phyloP scores from a whole-genome alignment of 2,888 invertebrate genomes.

The Temnothorax unifasciatus region DNA sequence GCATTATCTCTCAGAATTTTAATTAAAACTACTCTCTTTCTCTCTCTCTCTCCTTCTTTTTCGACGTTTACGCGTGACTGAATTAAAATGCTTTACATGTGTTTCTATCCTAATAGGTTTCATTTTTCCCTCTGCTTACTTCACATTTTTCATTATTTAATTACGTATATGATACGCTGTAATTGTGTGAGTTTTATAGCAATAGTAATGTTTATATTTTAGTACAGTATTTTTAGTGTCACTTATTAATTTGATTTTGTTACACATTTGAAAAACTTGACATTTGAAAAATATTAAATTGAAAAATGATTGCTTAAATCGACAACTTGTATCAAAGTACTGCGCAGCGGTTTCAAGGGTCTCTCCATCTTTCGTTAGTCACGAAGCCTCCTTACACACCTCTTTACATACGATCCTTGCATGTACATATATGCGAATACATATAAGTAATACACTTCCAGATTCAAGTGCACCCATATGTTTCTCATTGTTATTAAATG shows the following conservation, averaged over 20 bases:
- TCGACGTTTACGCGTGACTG: background rate
- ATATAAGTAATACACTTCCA: background rate
- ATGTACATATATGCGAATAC: background rate
- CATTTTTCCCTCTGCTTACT: background rate
- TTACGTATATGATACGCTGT: background rate
- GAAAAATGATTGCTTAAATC: background rate
- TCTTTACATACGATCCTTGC: background rate
- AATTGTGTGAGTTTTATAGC: background rate
- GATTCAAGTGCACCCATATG: slow-evolving; percentile 17
- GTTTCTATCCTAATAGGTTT: background rate
- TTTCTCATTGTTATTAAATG: slow-evolving; percentile 2
- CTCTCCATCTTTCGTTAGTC: slow-evolving; percentile 15
- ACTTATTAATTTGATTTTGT: background rate
- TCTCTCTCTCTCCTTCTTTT: background rate
- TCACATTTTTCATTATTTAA: background rate
- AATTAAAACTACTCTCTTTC: slow-evolving; percentile 12
- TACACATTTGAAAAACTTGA: background rate
- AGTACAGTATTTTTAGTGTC: background rate
- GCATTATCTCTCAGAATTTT: slow-evolving; percentile 28
- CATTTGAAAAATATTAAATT: background rate
- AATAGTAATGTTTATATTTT: background rate
- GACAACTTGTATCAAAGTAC: background rate
- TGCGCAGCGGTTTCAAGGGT: background rate
- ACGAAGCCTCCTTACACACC: background rate
- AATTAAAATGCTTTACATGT: background rate